Percentiles rank a stretch among this genome's conserved stretches.
Conservation (phyloP, 2,888 invertebrate species). For the Adela reaumurella region DNA sequence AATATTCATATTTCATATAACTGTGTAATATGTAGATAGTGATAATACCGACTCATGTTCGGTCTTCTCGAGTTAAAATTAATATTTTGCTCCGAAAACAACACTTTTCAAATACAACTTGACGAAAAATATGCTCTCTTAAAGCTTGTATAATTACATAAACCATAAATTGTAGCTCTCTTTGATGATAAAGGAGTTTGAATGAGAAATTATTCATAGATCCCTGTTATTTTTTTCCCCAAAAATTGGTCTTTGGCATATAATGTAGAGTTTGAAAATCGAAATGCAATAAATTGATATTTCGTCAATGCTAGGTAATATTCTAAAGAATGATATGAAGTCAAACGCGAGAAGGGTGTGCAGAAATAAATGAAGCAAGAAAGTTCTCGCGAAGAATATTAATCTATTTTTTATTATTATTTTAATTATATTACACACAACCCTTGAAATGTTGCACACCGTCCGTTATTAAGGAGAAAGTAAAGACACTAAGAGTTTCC, state of each 20-base stretch:
- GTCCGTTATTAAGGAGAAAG: slow-evolving; percentile 20
- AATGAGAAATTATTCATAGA: slow-evolving; percentile 37
- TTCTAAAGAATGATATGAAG: background rate
- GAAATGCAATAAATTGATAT: slow-evolving; percentile 1
- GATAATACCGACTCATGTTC: background rate
- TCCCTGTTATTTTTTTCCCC: slow-evolving; percentile 46
- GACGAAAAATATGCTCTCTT: background rate
- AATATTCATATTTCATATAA: slow-evolving; percentile 33
- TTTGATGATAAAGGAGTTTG: slow-evolving; percentile 11
- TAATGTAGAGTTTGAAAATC: slow-evolving; percentile 18
- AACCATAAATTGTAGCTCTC: slow-evolving; percentile 13
- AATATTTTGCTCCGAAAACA: background rate
- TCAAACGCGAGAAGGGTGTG: slow-evolving; percentile 22
- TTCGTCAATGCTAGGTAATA: background rate
- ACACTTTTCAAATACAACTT: background rate
- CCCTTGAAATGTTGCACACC: slow-evolving; percentile 54
- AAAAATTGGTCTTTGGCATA: slow-evolving; percentile 52
- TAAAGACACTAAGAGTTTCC: background rate
- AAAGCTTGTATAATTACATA: background rate
- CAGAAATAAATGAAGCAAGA: slow-evolving; percentile 27
- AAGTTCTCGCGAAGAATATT: slow-evolving; percentile 26
- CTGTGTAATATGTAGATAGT: slow-evolving; percentile 21
- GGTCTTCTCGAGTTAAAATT: background rate
- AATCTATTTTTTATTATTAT: slow-evolving; percentile 38
- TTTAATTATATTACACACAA: slow-evolving; percentile 53